These are phyloP conservation scores for Eurypyga helias DNA, from an alignment of 2,113 vertebrate species.

Conservation along the genomic window DNA sequence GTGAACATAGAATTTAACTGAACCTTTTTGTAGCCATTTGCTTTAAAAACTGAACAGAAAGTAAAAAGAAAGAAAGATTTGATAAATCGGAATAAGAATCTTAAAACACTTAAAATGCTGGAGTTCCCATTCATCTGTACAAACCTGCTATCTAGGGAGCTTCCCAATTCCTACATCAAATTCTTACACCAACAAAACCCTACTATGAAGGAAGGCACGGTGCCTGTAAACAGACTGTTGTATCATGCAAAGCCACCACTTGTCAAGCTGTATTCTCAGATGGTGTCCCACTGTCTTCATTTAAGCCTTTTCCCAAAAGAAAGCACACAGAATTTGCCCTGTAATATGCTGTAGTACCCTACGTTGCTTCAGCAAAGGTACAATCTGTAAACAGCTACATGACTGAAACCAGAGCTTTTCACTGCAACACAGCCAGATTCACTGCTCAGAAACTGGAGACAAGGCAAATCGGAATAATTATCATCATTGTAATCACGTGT, in stretches of 20 bases:
- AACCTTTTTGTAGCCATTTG: neutral
- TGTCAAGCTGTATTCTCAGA: neutral
- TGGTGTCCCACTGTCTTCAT: neutral
- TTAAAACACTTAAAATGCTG: neutral
- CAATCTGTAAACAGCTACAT: neutral
- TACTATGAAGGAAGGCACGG: neutral
- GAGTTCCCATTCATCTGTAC: neutral
- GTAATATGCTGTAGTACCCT: neutral
- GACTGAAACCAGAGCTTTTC: neutral
- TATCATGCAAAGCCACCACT: neutral
- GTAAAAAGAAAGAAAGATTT: neutral
- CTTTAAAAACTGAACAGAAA: neutral
- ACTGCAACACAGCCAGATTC: neutral
- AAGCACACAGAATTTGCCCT: neutral
- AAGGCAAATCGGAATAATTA: neutral
- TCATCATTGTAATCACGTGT: neutral
- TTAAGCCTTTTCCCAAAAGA: neutral
- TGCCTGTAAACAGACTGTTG: neutral
- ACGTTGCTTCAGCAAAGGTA: neutral
- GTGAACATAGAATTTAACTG: neutral
- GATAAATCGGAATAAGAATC: neutral
- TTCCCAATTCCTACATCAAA: neutral
- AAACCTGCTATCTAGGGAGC: neutral
- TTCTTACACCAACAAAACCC: neutral
- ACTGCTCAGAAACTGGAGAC: neutral